Evolutionary conservation across 2,113 vertebrate species (phyloP).

Genomic region (Mesembrinibis cayennensis): DNA sequence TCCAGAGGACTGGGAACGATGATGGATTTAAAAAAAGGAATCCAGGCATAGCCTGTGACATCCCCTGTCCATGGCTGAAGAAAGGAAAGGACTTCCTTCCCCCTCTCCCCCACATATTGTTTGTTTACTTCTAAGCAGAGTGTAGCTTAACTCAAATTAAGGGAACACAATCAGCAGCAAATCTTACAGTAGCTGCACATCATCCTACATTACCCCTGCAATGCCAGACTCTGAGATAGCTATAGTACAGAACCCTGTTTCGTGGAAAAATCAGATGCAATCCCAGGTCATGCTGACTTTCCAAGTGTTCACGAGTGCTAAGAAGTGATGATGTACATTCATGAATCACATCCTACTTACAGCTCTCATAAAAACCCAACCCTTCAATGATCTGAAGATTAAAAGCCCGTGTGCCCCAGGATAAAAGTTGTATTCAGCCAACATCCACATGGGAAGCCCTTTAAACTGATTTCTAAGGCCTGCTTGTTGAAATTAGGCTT

Average conservation of each 20-base stretch:
- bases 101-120: neutral
- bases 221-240: neutral
- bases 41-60: neutral
- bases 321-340: neutral
- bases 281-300: neutral
- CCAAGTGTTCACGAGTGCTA: neutral
- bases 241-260: neutral
- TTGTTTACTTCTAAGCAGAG: neutral
- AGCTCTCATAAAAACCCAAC: neutral
- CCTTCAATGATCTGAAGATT: neutral
- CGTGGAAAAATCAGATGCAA: neutral
- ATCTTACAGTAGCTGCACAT: neutral
- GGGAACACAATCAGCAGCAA: neutral
- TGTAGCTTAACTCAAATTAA: neutral
- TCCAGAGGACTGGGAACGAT: neutral
- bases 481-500: neutral
- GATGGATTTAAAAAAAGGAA: neutral
- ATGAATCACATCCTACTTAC: neutral
- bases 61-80: neutral
- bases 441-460: neutral
- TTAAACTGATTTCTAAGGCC: neutral
- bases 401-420: neutral
- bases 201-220: neutral
- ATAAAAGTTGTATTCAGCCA: neutral
- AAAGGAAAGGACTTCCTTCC: neutral